These are phyloP conservation scores for Dysmachus trigonus DNA, from an alignment of 2,888 invertebrate species.

Conservation along the genomic window DNA sequence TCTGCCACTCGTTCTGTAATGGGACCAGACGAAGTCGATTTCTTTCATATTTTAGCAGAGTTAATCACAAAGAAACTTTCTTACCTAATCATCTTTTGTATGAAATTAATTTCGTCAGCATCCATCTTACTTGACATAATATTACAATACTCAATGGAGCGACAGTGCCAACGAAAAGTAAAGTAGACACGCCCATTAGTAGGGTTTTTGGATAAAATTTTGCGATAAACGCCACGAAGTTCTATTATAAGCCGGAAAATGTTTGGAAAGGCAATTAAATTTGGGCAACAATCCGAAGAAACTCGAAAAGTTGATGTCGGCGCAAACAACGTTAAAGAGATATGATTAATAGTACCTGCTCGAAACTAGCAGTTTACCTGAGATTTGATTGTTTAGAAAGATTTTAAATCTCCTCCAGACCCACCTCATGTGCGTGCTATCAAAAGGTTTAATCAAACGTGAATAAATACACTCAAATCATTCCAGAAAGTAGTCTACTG, in stretches of 20 bases:
- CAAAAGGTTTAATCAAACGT: neutral
- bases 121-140: neutral
- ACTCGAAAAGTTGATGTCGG: neutral
- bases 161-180: neutral
- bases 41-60: neutral
- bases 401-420: neutral
- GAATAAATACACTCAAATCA: too few species aligned
- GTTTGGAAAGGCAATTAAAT: neutral
- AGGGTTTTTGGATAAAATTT: neutral
- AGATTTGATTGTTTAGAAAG: too few species aligned
- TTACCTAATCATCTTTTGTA: slow-evolving; percentile 3
- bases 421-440: neutral
- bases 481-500: too few species aligned
- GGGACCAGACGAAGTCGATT: neutral
- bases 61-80: slow-evolving; percentile 1
- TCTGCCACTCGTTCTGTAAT: neutral
- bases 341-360: neutral
- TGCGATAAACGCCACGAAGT: neutral
- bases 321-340: neutral
- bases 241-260: slow-evolving; percentile 6
- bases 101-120: neutral
- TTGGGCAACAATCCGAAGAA: neutral
- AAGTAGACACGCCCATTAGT: neutral
- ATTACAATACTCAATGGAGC: neutral
- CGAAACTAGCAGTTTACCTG: too few species aligned